A percentile compares a stretch with the other conserved stretches of the same genome.
phyloP scores from a whole-genome alignment of 2,113 vertebrate genomes.

The Hypomesus transpacificus region DNA sequence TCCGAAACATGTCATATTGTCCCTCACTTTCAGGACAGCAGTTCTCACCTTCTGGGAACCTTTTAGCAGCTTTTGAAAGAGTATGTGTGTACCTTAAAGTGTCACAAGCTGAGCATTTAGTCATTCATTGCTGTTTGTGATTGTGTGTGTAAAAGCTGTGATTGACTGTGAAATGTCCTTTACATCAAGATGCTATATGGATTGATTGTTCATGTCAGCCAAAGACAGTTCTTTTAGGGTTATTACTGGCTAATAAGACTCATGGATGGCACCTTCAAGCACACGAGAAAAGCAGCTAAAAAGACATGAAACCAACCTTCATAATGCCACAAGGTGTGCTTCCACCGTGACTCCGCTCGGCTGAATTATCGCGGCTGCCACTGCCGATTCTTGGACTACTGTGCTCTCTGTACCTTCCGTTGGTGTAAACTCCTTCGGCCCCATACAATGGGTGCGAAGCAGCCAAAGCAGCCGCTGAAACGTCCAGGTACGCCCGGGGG shows the following conservation, averaged over 20 bases:
- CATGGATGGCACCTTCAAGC: not conserved
- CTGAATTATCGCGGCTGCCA: slow-evolving; percentile 77
- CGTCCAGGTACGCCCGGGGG: slow-evolving; percentile 61
- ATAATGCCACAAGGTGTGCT: slow-evolving; percentile 82
- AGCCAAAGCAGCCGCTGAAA: slow-evolving; percentile 61
- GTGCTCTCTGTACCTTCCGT: slow-evolving; percentile 67
- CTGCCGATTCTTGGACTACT: slow-evolving; percentile 62
- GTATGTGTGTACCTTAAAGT: too few species aligned
- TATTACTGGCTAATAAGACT: not conserved
- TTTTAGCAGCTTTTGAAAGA: too few species aligned
- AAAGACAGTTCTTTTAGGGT: too few species aligned
- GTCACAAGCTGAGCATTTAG: too few species aligned
- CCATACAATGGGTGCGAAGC: slow-evolving; percentile 50
- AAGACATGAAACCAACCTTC: slow-evolving; percentile 73
- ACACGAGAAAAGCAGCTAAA: not conserved
- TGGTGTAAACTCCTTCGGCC: slow-evolving; percentile 67
- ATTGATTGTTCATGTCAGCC: too few species aligned
- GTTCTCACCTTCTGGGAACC: too few species aligned
- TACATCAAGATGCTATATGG: too few species aligned
- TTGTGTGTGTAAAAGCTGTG: too few species aligned
- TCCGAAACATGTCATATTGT: too few species aligned
- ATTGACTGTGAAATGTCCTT: too few species aligned
- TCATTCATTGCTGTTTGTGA: too few species aligned
- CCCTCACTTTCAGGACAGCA: too few species aligned
- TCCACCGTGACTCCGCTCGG: slow-evolving; percentile 70